Base-by-base conservation (phyloP, 1,140 invertebrate genomes). In the Neodiprion lecontei region DNA sequence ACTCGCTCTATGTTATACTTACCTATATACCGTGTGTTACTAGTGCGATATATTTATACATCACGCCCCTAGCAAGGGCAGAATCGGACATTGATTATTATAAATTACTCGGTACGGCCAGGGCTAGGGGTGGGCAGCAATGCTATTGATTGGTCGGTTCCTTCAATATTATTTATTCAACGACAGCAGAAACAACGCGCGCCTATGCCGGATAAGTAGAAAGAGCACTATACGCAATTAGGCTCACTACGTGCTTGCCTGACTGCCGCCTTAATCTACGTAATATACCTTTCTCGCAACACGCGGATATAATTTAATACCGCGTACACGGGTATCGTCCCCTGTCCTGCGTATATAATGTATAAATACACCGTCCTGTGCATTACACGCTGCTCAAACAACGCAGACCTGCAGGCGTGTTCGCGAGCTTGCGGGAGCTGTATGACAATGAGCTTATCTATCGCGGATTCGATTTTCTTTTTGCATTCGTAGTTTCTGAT, bases 31-130 rank as follows among this genome's bases (percentile, higher is more conserved):
- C 53, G 7, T 61, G 53, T 61, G 53, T 61, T 61, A 61, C 28
- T 40, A 40, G 28, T 40, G 2, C 8, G 53, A 17, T 14, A 61
- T 61, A 12, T 14, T 7, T 17, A 61, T 17, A 61, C 53, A 61
- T 61, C 11, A 61, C 53, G 53, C n/a, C 11, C 53, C 11, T 9
- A 40, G 28, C 28, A 40, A 3, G 28, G 53, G 53, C 53, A 9
- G n/a, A 61, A 61, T 61, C 53, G 53, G 53, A 61, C 53, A 61
- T 61, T 61, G 53, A 61, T 61, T 61, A 61, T 61, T 61, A 61
- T 61, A 61, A 61, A 9, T 61, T 61, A 61, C 53, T 61, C 53
- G 53, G 53, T 61, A 61, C n/a, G 8, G 53, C 4, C n/a, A 12
- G 11, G n/a, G 53, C 11, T 61, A 9, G 53, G 28, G 28, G 28